Conservation (phyloP, 1,140 invertebrate species). For the Melipona quadrifasciata region DNA sequence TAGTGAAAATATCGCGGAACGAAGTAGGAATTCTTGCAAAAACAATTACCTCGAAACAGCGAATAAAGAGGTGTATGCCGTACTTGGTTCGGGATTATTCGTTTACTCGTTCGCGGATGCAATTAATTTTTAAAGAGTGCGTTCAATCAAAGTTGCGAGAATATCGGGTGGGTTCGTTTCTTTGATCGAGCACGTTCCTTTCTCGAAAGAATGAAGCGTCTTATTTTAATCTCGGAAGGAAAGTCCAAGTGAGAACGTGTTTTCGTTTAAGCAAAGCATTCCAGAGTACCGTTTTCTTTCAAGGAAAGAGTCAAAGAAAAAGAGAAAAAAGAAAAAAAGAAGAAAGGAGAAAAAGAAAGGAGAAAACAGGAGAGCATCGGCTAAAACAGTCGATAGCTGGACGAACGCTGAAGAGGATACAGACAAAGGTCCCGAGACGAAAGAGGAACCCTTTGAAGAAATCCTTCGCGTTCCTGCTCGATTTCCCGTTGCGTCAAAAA, state of each 20-base stretch:
- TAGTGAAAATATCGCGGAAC: too few relatives aligned
- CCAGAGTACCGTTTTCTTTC: slow-evolving; percentile 35
- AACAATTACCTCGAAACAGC: too few relatives aligned
- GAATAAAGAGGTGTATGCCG: too few relatives aligned
- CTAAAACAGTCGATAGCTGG: slow-evolving; percentile 44
- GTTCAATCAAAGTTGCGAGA: neutral
- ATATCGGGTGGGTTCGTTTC: neutral
- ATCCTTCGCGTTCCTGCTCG: slow-evolving; percentile 41
- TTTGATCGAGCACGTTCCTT: neutral
- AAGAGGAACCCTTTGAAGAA: slow-evolving; percentile 57
- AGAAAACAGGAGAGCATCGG: slow-evolving; percentile 33
- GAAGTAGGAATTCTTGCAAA: too few relatives aligned
- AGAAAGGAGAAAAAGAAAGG: slow-evolving; percentile 13
- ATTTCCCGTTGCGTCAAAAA: slow-evolving; percentile 49
- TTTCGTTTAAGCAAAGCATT: slow-evolving; percentile 28
- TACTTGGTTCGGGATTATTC: neutral
- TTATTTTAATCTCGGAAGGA: slow-evolving; percentile 3
- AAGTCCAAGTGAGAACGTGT: slow-evolving; percentile 18
- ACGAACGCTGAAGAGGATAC: slow-evolving; percentile 8
- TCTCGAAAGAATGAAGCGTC: neutral
- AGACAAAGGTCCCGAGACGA: slow-evolving; percentile 52
- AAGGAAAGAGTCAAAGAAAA: slow-evolving; percentile 41
- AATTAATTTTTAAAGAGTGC: neutral
- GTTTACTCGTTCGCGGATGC: neutral
- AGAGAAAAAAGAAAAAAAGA: slow-evolving; percentile 28